phyloP scores from a whole-genome alignment of 2,888 invertebrate genomes.

The Nemurella pictetii region DNA sequence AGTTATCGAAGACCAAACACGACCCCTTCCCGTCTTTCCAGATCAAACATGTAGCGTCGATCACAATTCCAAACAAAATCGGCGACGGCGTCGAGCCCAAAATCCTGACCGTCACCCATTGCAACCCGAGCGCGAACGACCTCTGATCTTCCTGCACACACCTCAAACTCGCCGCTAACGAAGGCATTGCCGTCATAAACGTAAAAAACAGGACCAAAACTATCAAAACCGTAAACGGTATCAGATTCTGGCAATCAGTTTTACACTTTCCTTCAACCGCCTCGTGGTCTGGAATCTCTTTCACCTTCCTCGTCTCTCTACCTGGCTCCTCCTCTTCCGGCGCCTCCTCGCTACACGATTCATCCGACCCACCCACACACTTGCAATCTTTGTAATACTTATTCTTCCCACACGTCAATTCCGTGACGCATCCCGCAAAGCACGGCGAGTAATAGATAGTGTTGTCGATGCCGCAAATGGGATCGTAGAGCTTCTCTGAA shows the following conservation, averaged over 20 bases:
- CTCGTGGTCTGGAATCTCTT: slow-evolving; percentile 58
- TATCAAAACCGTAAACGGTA: slow-evolving; percentile 65
- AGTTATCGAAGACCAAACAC: slow-evolving; percentile 74
- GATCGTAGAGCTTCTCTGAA: slow-evolving; percentile 65
- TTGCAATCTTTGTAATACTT: slow-evolving; percentile 41
- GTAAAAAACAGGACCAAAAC: slow-evolving; percentile 80
- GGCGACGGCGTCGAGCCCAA: slow-evolving; percentile 88
- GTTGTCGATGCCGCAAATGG: slow-evolving; percentile 78
- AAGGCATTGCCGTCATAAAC: slow-evolving; percentile 82
- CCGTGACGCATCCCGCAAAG: slow-evolving; percentile 72
- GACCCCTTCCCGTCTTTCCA: slow-evolving; percentile 72
- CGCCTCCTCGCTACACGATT: neutral
- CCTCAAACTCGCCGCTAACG: slow-evolving; percentile 77
- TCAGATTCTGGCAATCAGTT: slow-evolving; percentile 64
- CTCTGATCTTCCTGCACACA: slow-evolving; percentile 81
- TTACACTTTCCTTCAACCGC: slow-evolving; percentile 63
- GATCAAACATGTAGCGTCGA: slow-evolving; percentile 79
- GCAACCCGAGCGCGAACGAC: slow-evolving; percentile 84
- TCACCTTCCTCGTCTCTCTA: neutral
- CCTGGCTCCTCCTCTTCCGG: neutral
- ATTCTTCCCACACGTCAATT: slow-evolving; percentile 48
- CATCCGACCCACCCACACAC: neutral
- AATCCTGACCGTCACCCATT: slow-evolving; percentile 83
- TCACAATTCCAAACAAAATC: slow-evolving; percentile 79
- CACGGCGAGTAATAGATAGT: slow-evolving; percentile 83